Conservation (phyloP, 2,888 invertebrate genomes). For the Halictus quadricinctus region DNA sequence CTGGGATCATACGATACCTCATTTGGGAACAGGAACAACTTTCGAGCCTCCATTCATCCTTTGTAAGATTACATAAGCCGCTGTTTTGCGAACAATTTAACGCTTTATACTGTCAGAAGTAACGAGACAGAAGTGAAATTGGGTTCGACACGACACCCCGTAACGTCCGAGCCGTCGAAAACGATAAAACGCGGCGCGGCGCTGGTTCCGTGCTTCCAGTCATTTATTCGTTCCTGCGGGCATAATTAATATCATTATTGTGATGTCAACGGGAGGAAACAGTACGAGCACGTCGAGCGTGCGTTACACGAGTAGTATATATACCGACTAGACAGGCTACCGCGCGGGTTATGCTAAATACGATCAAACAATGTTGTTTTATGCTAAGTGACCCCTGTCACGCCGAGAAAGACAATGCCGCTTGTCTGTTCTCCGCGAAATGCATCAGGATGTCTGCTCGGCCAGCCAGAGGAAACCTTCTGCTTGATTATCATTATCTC, state of each 20-base stretch:
- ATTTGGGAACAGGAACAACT: background rate
- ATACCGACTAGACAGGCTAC: slow-evolving; percentile 64
- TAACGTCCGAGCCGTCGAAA: slow-evolving; percentile 34
- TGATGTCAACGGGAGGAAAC: slow-evolving; percentile 67
- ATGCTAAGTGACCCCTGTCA: slow-evolving; percentile 68
- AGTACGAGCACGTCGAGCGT: slow-evolving; percentile 59
- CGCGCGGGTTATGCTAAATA: slow-evolving; percentile 67
- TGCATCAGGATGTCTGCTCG: slow-evolving; percentile 61
- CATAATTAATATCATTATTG: slow-evolving; percentile 72
- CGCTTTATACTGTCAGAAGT: background rate
- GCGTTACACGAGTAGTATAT: slow-evolving; percentile 69
- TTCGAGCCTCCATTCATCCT: background rate
- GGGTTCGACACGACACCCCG: slow-evolving; percentile 1
- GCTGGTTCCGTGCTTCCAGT: slow-evolving; percentile 25
- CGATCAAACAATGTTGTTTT: slow-evolving; percentile 71
- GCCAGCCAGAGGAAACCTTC: slow-evolving; percentile 43
- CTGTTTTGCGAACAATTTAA: background rate
- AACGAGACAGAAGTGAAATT: slow-evolving; percentile 5
- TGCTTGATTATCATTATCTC: slow-evolving; percentile 31
- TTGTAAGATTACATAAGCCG: background rate
- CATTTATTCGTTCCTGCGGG: slow-evolving; percentile 48
- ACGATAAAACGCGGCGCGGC: slow-evolving; percentile 43
- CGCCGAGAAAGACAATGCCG: slow-evolving; percentile 64
- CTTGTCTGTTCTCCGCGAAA: slow-evolving; percentile 58
- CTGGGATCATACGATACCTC: no score